phyloP scores from a whole-genome alignment of 1,140 invertebrate genomes.

The Brachionus sp. region DNA sequence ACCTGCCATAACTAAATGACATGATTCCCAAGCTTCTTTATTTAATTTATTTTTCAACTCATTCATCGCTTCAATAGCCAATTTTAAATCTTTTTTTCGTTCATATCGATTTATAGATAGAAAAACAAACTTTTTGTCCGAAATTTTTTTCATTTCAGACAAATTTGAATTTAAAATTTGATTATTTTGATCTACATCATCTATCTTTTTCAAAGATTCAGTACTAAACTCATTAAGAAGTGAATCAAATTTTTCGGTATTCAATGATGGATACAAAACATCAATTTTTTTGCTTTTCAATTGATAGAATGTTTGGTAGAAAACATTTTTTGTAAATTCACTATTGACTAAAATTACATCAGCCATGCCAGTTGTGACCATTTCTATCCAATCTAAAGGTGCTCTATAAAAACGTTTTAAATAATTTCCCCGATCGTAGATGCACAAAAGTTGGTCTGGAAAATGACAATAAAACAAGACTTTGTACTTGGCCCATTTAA shows the following conservation, averaged over 20 bases:
- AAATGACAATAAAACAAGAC: conserved; percentile 96
- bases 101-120: conserved; percentile 96
- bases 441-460: conserved; percentile 80
- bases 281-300: conserved; percentile 61
- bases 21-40: background rate
- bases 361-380: conserved; percentile 77
- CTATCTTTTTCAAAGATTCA: background rate
- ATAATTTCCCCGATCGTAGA: conserved; percentile 51
- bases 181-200: background rate
- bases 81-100: conserved; percentile 83
- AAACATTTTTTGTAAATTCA: conserved; percentile 70
- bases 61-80: conserved; percentile 77
- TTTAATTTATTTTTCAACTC: conserved; percentile 59
- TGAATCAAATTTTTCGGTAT: conserved; percentile 62
- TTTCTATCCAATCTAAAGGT: conserved; percentile 88
- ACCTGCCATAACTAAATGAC: conserved; percentile 87
- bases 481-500: conserved; percentile 49
- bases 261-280: conserved; percentile 89
- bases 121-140: conserved; percentile 56
- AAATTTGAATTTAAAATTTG: background rate
- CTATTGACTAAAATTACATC: conserved; percentile 89
- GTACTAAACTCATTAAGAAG: background rate
- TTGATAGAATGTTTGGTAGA: conserved; percentile 58
- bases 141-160: background rate
- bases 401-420: conserved; percentile 75